Base-by-base conservation (phyloP, 2,888 invertebrate genomes). In the Ganaspis brasiliensis region DNA sequence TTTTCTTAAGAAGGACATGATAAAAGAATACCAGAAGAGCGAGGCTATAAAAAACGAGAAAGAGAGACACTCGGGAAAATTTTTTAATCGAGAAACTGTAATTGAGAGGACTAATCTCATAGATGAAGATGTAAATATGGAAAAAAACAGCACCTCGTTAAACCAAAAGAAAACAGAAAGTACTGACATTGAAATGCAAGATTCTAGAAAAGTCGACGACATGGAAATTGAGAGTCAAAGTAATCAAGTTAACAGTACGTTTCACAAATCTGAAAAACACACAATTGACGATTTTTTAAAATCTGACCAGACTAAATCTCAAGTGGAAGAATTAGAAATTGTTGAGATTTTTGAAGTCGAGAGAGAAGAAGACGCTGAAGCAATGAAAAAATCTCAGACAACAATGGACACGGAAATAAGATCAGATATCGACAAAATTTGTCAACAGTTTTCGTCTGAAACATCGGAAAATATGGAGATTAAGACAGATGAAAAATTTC, bases 21-120 rank as follows among this genome's bases (percentile, higher is more conserved):
- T 90, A 26, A 89, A 89, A 71, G 92, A 92, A 82, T 88, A 90
- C 40, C 90, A 91, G 74, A 88, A 90, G 84, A 91, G 89, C 75
- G 90, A 91, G 79, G 90, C 89, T 12, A 79, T 89, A 63, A 89
- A 89, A 79, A 87, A 86, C 16, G 89, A 89, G 63, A 82, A 85
- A 40, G 85, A 85, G 57, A 86, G 84, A 52, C 85, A 87, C 82
- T 80, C 56, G 56, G 67, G 67, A 24, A 67, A 67, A 45, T 67
- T 67, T 67, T 67, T 67, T 26, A 19, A 45, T n/a, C 45, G 67
- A 4, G 67, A 67, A 9, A n/a, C 75, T 52, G 85, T 84, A 26
- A 85, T 79, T 72, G 77, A 84, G 31, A 75, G 74, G 19, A 72
- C 52, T n/a, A 61, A 67, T 16, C 63, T 72, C 57, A 2, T n/a